phyloP scores from a whole-genome alignment of 2,797 vertebrate species.

The Loriculus beryllinus region DNA sequence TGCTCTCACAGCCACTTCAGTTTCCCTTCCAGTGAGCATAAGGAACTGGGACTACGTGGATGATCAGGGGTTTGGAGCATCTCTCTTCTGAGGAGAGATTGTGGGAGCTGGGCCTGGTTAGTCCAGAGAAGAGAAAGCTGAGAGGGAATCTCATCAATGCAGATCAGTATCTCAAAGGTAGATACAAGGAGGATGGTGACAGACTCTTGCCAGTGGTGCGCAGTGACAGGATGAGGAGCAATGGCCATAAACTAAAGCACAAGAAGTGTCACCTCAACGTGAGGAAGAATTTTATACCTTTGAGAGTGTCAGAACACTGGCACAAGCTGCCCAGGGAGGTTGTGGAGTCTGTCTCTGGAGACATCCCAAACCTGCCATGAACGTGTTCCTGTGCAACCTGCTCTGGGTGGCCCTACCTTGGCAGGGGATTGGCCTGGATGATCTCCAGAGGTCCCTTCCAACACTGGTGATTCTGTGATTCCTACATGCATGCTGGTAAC shows the following conservation, averaged over 20 bases:
- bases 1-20: rapidly evolving
- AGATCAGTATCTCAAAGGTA: background rate
- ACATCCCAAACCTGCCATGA: background rate
- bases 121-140: background rate
- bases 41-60: background rate
- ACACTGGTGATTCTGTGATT: background rate
- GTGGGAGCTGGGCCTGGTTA: background rate
- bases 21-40: background rate
- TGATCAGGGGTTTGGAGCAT: background rate
- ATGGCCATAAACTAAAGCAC: background rate
- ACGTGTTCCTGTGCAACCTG: background rate
- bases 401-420: background rate
- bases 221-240: background rate
- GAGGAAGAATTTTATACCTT: background rate
- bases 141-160: background rate
- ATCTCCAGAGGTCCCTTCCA: background rate
- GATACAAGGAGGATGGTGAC: background rate
- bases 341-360: background rate
- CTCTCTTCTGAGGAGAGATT: background rate
- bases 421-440: background rate
- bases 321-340: background rate
- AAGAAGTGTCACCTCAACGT: background rate
- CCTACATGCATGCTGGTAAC: rapidly evolving
- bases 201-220: background rate
- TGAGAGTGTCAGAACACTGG: background rate